phyloP scores from a whole-genome alignment of 2,888 invertebrate species.

The Lottia gigantea region DNA sequence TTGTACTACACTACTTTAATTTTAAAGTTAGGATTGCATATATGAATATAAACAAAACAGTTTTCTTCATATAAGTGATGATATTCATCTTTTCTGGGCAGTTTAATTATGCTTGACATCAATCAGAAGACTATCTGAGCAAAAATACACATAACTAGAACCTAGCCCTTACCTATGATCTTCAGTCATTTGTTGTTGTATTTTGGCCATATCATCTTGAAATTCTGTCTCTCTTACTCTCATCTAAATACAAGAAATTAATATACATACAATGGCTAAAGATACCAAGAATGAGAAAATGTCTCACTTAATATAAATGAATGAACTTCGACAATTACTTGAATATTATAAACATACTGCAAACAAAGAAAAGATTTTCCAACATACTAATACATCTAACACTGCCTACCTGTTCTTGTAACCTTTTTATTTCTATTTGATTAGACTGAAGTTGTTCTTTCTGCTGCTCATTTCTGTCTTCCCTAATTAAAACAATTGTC shows the following conservation, averaged over 20 bases:
- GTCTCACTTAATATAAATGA: no score
- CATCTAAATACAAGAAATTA: conserved; percentile 41
- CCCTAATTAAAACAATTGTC: conserved; percentile 45
- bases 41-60: no score
- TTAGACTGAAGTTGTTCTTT: conserved; percentile 63
- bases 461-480: conserved; percentile 57
- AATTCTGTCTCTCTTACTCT: conserved; percentile 62
- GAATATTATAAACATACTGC: no score
- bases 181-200: conserved; percentile 66
- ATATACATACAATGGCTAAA: neutral
- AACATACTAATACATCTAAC: no score
- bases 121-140: no score
- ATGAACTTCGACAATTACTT: no score
- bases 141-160: conserved; percentile 8
- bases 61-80: no score
- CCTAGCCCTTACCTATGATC: conserved; percentile 62
- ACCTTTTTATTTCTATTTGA: conserved; percentile 62
- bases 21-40: no score
- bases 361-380: no score
- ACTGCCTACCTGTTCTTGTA: conserved; percentile 58
- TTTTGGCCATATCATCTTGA: conserved; percentile 65
- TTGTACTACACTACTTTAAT: no score
- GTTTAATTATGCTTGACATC: no score
- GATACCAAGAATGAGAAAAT: neutral
- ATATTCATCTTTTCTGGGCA: no score